A percentile compares a stretch with the other conserved stretches of the same genome.
These are phyloP conservation scores for Drosophila funebris DNA, from an alignment of 1,140 invertebrate species.

Conservation along the genomic window DNA sequence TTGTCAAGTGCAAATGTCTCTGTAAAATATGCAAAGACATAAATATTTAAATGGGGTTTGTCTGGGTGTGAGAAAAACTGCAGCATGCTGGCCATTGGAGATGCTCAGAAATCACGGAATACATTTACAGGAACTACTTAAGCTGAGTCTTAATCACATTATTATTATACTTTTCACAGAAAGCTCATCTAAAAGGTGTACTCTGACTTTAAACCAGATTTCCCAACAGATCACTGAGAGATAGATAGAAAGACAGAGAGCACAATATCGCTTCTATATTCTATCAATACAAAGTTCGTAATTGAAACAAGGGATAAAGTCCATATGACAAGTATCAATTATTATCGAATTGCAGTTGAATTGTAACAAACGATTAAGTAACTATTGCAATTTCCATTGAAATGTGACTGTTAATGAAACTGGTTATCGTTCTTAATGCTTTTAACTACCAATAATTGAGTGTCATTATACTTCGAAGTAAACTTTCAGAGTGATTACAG, in stretches of 20 bases:
- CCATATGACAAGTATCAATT: not conserved
- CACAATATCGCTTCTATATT: not conserved
- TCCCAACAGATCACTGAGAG: no score
- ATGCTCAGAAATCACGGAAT: slow-evolving; percentile 54
- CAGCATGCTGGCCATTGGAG: slow-evolving; percentile 29
- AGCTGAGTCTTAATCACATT: no score
- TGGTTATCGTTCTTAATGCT: not conserved
- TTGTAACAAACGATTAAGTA: not conserved
- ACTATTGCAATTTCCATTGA: not conserved
- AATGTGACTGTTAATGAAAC: slow-evolving; percentile 8
- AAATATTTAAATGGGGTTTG: slow-evolving; percentile 68
- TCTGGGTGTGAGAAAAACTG: slow-evolving; percentile 51
- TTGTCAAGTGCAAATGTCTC: slow-evolving; percentile 79
- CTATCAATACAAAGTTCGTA: not conserved
- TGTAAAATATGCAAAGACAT: slow-evolving; percentile 78
- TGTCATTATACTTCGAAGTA: not conserved
- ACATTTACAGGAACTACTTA: not conserved
- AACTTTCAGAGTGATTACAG: not conserved
- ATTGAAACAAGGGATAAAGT: not conserved
- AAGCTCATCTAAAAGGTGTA: no score
- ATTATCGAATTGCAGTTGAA: slow-evolving; percentile 3
- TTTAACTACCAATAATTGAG: slow-evolving; percentile 6
- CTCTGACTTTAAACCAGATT: no score
- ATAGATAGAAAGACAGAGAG: no score
- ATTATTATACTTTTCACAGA: no score